Evolutionary conservation across 2,113 vertebrate genomes (phyloP).

Genomic region (Chinchilla lanigera): DNA sequence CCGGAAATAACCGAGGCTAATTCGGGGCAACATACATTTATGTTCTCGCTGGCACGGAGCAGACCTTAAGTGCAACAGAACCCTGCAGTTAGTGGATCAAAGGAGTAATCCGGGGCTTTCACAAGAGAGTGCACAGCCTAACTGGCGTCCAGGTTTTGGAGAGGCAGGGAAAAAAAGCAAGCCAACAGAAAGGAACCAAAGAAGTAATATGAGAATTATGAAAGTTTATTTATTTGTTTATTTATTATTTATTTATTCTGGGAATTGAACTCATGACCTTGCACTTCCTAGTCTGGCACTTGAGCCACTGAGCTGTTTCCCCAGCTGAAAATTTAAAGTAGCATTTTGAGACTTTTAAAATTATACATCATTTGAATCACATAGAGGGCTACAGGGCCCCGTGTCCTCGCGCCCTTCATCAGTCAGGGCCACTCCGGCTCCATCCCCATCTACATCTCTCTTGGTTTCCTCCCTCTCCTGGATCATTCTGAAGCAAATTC

Average conservation of each 20-base stretch:
- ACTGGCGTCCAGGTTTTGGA: not conserved
- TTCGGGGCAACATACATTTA: not conserved
- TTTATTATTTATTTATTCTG: too few species aligned
- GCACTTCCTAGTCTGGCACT: too few species aligned
- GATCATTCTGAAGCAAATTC: conserved; percentile 34
- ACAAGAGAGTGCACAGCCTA: too few species aligned
- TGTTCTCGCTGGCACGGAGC: not conserved
- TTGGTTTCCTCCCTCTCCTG: not conserved
- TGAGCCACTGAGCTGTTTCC: too few species aligned
- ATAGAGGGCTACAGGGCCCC: not conserved
- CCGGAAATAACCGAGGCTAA: not conserved
- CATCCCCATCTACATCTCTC: too few species aligned
- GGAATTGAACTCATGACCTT: too few species aligned
- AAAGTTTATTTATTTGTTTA: too few species aligned
- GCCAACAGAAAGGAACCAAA: not conserved
- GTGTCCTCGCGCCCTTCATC: not conserved
- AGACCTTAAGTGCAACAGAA: not conserved
- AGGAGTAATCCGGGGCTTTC: not conserved
- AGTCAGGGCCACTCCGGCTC: not conserved
- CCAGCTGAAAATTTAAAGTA: not conserved
- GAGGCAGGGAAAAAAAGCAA: not conserved
- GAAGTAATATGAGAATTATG: not conserved
- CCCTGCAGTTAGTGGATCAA: not conserved
- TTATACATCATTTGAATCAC: not conserved
- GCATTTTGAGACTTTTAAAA: not conserved